phyloP scores from a whole-genome alignment of 2,113 vertebrate species.

The Accipiter virgatus region DNA sequence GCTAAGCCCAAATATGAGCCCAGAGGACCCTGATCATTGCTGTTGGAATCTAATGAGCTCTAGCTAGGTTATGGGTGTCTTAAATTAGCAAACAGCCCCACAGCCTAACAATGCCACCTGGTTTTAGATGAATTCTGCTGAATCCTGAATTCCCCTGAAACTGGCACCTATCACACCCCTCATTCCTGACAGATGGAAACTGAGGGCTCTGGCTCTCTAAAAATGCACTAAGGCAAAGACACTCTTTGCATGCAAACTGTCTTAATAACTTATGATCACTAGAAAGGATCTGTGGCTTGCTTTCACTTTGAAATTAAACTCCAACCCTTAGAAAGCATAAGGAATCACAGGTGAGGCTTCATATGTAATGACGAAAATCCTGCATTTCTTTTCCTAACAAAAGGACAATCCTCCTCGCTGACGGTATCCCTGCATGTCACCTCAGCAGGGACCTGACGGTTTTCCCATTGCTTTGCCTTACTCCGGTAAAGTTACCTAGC shows the following conservation, averaged over 20 bases:
- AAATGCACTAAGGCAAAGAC: not conserved
- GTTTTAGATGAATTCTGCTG: not conserved
- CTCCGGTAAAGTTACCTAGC: not conserved
- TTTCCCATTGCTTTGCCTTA: not conserved
- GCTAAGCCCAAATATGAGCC: not conserved
- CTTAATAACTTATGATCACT: not conserved
- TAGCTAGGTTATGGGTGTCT: not conserved
- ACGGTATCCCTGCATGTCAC: not conserved
- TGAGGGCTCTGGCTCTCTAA: not conserved
- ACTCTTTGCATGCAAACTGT: not conserved
- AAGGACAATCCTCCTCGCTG: not conserved
- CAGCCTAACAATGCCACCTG: not conserved
- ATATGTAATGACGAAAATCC: not conserved
- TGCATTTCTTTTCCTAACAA: not conserved
- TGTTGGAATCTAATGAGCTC: slow-evolving; percentile 23
- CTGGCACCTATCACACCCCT: not conserved
- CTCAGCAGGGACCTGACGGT: fast-evolving
- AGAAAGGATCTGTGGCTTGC: not conserved
- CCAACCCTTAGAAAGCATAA: not conserved
- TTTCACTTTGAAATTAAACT: not conserved
- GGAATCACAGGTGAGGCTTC: not conserved
- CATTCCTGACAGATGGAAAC: not conserved
- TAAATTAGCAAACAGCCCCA: not conserved
- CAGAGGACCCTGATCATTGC: not conserved
- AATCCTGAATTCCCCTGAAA: not conserved